These are phyloP conservation scores for Drosophila neotestacea DNA, from an alignment of 2,888 invertebrate species.

Conservation along the genomic window DNA sequence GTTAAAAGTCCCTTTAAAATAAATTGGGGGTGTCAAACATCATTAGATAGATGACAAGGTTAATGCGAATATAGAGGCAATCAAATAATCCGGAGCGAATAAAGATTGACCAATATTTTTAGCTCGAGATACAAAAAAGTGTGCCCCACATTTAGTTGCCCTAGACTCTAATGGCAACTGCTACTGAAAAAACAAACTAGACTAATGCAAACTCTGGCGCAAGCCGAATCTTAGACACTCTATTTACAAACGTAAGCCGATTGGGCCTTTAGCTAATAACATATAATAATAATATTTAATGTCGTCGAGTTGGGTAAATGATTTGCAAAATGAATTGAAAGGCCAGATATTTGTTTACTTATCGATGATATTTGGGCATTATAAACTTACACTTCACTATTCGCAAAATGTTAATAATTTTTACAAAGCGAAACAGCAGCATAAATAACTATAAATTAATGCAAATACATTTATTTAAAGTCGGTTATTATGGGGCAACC, in stretches of 20 bases:
- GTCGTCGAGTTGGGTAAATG: not conserved
- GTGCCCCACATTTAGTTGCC: conserved; percentile 36
- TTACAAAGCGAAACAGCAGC: conserved; percentile 1
- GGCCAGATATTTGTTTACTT: not conserved
- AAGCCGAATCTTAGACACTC: conserved; percentile 32
- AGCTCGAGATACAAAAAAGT: conserved; percentile 6
- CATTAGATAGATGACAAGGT: conserved; percentile 2
- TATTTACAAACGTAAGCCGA: conserved; percentile 10
- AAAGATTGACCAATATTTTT: conserved; percentile 32
- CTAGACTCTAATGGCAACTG: conserved; percentile 29
- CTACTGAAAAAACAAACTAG: conserved; percentile 11
- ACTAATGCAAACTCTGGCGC: not conserved
- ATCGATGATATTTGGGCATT: not conserved
- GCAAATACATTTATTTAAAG: conserved; percentile 58
- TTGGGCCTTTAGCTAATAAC: not conserved
- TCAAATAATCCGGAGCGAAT: conserved; percentile 30
- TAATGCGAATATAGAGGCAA: conserved; percentile 25
- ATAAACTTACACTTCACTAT: conserved; percentile 6
- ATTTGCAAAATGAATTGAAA: not conserved
- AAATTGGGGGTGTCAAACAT: conserved; percentile 18
- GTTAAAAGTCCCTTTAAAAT: conserved; percentile 12
- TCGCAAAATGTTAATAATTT: conserved; percentile 18
- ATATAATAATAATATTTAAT: not conserved
- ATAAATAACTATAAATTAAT: conserved; percentile 22
- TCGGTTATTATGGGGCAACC: conserved; percentile 29